Evolutionary conservation across 2,113 vertebrate species (phyloP).

Genomic region (Aix galericulata): DNA sequence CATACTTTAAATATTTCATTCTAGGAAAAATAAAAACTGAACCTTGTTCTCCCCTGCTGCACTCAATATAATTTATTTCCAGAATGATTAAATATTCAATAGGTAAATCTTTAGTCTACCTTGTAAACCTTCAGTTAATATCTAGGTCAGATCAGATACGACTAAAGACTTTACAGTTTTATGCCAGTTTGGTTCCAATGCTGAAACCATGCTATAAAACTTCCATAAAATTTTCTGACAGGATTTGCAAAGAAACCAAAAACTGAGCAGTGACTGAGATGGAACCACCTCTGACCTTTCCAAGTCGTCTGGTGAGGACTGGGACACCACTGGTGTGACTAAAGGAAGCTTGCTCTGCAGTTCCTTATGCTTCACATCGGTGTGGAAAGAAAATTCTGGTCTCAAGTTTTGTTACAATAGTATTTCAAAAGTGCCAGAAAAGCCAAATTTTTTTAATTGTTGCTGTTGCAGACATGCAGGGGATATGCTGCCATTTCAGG

Average conservation of each 20-base stretch:
- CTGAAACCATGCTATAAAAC: background rate
- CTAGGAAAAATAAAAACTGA: background rate
- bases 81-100: background rate
- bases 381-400: background rate
- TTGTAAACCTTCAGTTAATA: background rate
- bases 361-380: background rate
- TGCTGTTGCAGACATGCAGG: background rate
- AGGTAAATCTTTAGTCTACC: background rate
- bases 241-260: background rate
- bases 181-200: background rate
- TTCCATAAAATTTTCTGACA: background rate
- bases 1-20: background rate
- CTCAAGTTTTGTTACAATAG: background rate
- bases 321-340: fast-evolving
- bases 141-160: background rate
- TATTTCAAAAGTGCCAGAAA: background rate
- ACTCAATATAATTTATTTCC: background rate
- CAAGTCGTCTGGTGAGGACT: fast-evolving
- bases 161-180: background rate
- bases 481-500: background rate
- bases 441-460: background rate
- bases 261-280: background rate
- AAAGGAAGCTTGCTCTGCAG: fast-evolving
- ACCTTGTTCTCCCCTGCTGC: background rate
- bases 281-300: background rate